Percentiles rank a stretch among this genome's conserved stretches.
phyloP scores from a whole-genome alignment of 2,888 invertebrate genomes.

The Andricus quercusramuli region DNA sequence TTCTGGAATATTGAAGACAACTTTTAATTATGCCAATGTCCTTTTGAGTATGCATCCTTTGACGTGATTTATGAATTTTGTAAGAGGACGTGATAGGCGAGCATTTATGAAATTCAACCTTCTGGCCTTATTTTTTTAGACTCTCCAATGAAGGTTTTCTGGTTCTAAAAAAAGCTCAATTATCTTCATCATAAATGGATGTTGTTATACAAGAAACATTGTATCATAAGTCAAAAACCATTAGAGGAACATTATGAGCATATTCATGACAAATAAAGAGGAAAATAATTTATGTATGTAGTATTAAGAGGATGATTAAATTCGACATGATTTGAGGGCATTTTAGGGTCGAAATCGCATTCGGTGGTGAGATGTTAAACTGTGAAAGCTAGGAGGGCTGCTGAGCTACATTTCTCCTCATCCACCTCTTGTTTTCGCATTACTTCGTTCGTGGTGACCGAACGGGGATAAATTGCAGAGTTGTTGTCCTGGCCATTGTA shows the following conservation, averaged over 20 bases:
- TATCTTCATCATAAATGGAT: not conserved
- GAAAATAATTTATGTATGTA: not conserved
- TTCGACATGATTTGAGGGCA: conserved; percentile 51
- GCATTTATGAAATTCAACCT: not conserved
- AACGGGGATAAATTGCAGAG: conserved; percentile 74
- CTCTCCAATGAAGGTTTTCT: not conserved
- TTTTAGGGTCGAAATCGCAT: conserved; percentile 7
- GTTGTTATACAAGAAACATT: not conserved
- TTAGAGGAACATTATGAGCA: not conserved
- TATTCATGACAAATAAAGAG: not conserved
- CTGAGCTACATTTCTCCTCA: conserved; percentile 43
- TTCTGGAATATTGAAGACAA: not conserved
- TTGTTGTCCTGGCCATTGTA: conserved; percentile 73
- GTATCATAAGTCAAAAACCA: not conserved
- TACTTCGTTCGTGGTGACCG: conserved; percentile 51
- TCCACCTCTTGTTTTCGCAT: conserved; percentile 26
- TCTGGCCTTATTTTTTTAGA: not conserved
- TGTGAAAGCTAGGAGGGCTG: conserved; percentile 42
- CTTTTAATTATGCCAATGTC: not conserved
- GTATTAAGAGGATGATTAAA: conserved; percentile 46
- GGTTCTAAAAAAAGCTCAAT: not conserved
- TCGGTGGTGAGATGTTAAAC: conserved; percentile 25
- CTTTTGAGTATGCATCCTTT: not conserved
- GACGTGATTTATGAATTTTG: not conserved
- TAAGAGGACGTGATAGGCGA: not conserved